Evolutionary conservation across 2,797 vertebrate genomes (phyloP), one percentile per base, ranked within the genome.

Genomic region (Simalia tracyae): DNA sequence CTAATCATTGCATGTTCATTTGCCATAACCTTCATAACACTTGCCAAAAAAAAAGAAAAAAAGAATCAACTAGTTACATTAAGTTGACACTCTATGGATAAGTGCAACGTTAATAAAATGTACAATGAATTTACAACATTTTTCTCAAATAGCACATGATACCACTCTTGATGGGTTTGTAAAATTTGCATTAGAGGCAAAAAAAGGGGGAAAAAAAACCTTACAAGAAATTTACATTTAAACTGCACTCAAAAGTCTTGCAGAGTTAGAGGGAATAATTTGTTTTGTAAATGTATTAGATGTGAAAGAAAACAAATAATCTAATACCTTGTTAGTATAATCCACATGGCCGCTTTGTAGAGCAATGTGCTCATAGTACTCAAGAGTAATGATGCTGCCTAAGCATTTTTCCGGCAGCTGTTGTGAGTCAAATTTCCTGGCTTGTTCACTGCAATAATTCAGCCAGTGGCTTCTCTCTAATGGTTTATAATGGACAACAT

Each of bases 331-430:
- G 31, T 84, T 94, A 28, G 28, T 92, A 19, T 87, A 85, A 36
- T 61, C 93, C 66, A 50, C 24, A 56, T 91, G 84, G 54, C 56
- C 85, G 68, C 86, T 91, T 60, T 91, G 88, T 60, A 92, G 92
- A 84, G 31, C 19, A 1, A 5, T 15, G 64, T 1, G 6, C 28
- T 89, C 11, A 84, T 86, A 0, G 0, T 31, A 15, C 57, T 5
- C 54, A 24, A 22, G 57, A 89, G 1, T 0, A 0, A 60, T 66
- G 85, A n/a, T 90, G 36, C 87, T 0, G 0, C 57, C 84, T 93
- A 93, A 92, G 92, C 89, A 56, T 91, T 95, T 96, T 93, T 91
- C 59, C 9, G 4, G 26, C 0, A 0, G 63, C 92, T 60, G 0
- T 46, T 10, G 28, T n/a, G 86, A 88, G 11, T 12, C 85, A 50